Conservation (phyloP, 2,113 vertebrate genomes). For the Nipponia nippon region DNA sequence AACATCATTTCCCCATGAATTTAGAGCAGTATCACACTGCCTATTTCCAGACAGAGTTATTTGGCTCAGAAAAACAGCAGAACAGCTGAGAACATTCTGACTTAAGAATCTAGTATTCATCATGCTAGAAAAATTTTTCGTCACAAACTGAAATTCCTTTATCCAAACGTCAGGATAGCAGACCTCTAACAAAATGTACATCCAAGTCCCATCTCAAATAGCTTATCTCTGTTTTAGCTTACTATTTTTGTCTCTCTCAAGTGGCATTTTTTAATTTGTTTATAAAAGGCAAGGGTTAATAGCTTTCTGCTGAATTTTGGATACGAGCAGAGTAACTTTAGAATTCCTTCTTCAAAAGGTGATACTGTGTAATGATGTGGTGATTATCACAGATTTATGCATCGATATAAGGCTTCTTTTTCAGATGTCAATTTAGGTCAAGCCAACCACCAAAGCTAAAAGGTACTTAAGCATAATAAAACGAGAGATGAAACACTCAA, state of each 20-base stretch:
- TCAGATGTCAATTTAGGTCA: neutral
- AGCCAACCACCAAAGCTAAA: neutral
- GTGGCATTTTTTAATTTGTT: neutral
- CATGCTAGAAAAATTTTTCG: neutral
- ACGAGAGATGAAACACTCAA: neutral
- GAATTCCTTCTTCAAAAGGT: neutral
- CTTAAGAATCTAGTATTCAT: neutral
- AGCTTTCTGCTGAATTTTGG: neutral
- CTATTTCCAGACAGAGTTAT: neutral
- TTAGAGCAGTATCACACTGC: neutral
- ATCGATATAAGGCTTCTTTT: neutral
- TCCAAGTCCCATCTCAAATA: neutral
- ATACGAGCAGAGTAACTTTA: neutral
- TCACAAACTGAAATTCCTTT: neutral
- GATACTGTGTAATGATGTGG: neutral
- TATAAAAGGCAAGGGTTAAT: neutral
- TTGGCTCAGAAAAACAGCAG: neutral
- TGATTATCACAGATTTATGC: neutral
- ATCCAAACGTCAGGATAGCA: neutral
- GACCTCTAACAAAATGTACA: neutral
- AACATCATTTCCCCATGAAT: neutral
- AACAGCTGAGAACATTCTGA: neutral
- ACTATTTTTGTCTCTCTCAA: neutral
- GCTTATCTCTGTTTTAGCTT: neutral
- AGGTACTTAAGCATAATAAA: slow-evolving; percentile 21